phyloP scores from a whole-genome alignment of 1,140 invertebrate genomes.

The Proctacanthus coquilletti region DNA sequence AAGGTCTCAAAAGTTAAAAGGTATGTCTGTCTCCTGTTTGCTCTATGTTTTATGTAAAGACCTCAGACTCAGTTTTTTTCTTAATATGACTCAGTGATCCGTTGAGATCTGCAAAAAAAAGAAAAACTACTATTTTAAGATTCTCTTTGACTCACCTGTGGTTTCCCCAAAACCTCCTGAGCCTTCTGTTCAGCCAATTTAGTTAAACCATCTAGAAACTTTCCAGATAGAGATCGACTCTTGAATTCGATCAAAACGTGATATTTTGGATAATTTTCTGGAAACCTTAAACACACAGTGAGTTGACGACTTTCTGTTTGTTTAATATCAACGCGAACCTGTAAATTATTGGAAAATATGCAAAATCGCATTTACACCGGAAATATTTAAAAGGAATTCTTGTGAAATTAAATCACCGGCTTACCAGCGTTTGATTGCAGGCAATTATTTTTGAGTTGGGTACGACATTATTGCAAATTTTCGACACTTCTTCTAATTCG shows the following conservation, averaged over 20 bases:
- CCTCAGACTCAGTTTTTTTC: too few relatives aligned
- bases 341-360: too few relatives aligned
- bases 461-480: conserved; percentile 43
- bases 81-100: too few relatives aligned
- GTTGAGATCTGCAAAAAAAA: too few relatives aligned
- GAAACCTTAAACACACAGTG: conserved; percentile 49
- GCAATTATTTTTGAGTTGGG: conserved; percentile 45
- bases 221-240: conserved; percentile 50
- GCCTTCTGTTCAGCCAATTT: conserved; percentile 49
- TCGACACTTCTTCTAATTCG: conserved; percentile 46
- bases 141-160: conserved; percentile 29
- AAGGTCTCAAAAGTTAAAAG: too few relatives aligned
- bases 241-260: conserved; percentile 53
- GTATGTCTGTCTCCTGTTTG: too few relatives aligned
- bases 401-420: neutral
- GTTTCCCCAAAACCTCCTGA: conserved; percentile 42
- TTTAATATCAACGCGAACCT: conserved; percentile 45
- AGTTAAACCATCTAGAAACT: conserved; percentile 43
- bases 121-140: neutral
- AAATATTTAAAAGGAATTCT: too few relatives aligned
- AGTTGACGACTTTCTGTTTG: conserved; percentile 44
- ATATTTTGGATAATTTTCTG: conserved; percentile 39
- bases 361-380: too few relatives aligned
- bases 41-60: too few relatives aligned
- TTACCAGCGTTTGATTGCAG: conserved; percentile 44